These are phyloP conservation scores for Rostratula benghalensis DNA, from an alignment of 2,113 vertebrate species.

Conservation along the genomic window DNA sequence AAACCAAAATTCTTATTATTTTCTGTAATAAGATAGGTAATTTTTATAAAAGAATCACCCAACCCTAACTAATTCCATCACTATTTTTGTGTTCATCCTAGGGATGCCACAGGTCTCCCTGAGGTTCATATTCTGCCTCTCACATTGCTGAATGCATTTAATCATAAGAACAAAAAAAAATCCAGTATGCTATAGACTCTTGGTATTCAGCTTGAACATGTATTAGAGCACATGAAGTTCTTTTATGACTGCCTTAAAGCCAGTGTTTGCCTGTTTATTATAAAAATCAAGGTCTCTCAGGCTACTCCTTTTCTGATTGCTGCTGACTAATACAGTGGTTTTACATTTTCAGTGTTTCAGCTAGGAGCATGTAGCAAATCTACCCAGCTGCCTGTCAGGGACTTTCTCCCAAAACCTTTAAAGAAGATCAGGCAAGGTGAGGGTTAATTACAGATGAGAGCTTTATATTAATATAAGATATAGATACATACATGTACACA, in stretches of 20 bases:
- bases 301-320: not conserved
- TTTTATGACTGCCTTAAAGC: not conserved
- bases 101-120: not conserved
- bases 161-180: not conserved
- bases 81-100: not conserved
- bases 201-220: not conserved
- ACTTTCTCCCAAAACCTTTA: not conserved
- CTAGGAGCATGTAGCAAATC: not conserved
- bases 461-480: not conserved
- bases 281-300: not conserved
- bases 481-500: not conserved
- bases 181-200: fast-evolving
- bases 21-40: not conserved
- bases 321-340: not conserved
- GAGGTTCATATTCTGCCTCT: not conserved
- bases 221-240: not conserved
- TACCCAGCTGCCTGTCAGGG: not conserved
- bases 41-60: not conserved
- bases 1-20: not conserved
- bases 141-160: not conserved
- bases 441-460: not conserved
- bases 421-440: not conserved
- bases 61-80: not conserved
- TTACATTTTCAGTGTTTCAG: not conserved
- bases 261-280: not conserved